phyloP scores from a whole-genome alignment of 2,888 invertebrate species.

The Scaptomyza tumidula region DNA sequence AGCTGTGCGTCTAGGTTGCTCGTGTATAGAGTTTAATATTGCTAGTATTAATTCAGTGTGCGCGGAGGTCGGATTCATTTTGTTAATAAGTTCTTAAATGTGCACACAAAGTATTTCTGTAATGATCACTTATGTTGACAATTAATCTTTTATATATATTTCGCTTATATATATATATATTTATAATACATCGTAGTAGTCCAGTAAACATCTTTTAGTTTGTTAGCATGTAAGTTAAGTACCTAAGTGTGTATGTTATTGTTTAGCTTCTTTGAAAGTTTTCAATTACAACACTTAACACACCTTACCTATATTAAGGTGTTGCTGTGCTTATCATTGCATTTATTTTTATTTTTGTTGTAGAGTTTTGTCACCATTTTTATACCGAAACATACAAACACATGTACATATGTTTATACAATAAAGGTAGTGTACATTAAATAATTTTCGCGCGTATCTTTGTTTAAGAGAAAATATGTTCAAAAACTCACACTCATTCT shows the following conservation, averaged over 20 bases:
- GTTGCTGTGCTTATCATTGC: conserved; percentile 29
- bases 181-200: background rate
- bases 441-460: conserved; percentile 8
- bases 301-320: background rate
- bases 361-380: conserved; percentile 36
- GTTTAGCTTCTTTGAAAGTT: background rate
- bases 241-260: conserved; percentile 20
- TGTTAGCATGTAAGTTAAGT: conserved; percentile 44
- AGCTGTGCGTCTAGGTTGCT: conserved; percentile 25
- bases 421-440: conserved; percentile 9
- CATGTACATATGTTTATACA: background rate
- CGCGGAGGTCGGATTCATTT: conserved; percentile 49
- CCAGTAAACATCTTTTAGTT: conserved; percentile 7
- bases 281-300: conserved; percentile 20
- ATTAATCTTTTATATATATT: conserved; percentile 14
- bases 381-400: conserved; percentile 17
- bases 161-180: background rate
- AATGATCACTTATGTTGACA: conserved; percentile 16
- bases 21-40: conserved; percentile 40
- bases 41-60: conserved; percentile 68
- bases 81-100: conserved; percentile 24
- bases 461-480: conserved; percentile 20
- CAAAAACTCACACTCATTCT: conserved; percentile 28
- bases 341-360: conserved; percentile 21
- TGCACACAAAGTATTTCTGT: conserved; percentile 9